Percentiles rank a stretch among this genome's conserved stretches.
These are phyloP conservation scores for Ormia ochracea DNA, from an alignment of 2,888 invertebrate species.

Conservation along the genomic window DNA sequence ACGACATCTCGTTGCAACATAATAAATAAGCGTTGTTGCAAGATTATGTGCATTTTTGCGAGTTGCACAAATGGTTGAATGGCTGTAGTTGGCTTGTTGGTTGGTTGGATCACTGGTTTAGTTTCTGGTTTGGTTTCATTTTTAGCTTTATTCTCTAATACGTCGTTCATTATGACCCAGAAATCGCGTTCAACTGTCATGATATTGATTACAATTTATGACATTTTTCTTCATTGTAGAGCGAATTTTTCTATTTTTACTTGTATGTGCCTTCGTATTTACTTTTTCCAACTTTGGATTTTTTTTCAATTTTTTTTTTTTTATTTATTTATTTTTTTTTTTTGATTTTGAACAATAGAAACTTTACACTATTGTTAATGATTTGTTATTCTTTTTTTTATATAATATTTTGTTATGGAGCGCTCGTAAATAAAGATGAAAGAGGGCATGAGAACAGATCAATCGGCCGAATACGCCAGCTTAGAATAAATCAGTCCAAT, in stretches of 20 bases:
- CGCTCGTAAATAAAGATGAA: conserved; percentile 2
- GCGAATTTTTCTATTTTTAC: conserved; percentile 29
- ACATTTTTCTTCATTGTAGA: conserved; percentile 39
- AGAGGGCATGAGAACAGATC: conserved; percentile 13
- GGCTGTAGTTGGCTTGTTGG: conserved; percentile 25
- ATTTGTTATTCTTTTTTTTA: neutral
- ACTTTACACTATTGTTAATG: conserved; percentile 34
- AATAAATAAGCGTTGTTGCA: conserved; percentile 59
- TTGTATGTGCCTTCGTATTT: too few relatives aligned
- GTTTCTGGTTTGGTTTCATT: conserved; percentile 20
- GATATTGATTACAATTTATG: conserved; percentile 62
- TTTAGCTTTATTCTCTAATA: conserved; percentile 41
- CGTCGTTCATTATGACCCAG: conserved; percentile 54
- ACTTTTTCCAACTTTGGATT: too few relatives aligned
- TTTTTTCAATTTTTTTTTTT: too few relatives aligned
- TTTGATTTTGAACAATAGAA: conserved; percentile 27
- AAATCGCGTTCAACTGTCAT: conserved; percentile 60
- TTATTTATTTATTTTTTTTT: too few relatives aligned
- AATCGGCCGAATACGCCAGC: conserved; percentile 5
- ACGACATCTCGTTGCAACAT: conserved; percentile 61
- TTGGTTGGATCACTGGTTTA: conserved; percentile 10
- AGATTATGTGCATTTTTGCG: conserved; percentile 21
- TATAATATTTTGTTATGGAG: conserved; percentile 22
- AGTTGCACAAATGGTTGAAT: conserved; percentile 22
- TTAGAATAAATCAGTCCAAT: conserved; percentile 40